These are phyloP conservation scores for Phyllostomus discolor DNA, from an alignment of 2,113 vertebrate species.

Conservation along the genomic window DNA sequence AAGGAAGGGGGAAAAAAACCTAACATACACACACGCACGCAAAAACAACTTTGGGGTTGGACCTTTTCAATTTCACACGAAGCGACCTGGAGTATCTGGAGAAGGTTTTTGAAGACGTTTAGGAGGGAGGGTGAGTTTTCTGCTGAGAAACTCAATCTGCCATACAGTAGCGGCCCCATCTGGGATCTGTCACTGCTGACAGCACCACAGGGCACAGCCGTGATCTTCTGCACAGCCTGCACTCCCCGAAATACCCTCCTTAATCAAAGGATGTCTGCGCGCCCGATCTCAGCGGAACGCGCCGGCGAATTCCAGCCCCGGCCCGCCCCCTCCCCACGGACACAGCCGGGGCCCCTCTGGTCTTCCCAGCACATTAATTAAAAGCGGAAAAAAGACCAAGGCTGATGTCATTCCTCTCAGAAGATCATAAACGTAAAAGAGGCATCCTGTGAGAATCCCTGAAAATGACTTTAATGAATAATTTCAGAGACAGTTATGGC, in stretches of 20 bases:
- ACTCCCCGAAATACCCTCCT: slow-evolving; percentile 81
- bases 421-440: slow-evolving; percentile 70
- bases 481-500: slow-evolving; percentile 81
- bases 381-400: slow-evolving; percentile 49
- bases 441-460: slow-evolving; percentile 65
- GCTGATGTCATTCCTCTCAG: slow-evolving; percentile 66
- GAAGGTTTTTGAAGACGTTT: slow-evolving; percentile 86
- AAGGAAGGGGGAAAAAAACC: background rate
- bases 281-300: slow-evolving; percentile 57
- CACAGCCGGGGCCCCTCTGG: background rate
- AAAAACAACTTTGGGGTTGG: slow-evolving; percentile 52
- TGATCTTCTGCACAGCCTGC: slow-evolving; percentile 84
- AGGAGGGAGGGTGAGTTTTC: slow-evolving; percentile 83
- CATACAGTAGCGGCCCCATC: slow-evolving; percentile 92
- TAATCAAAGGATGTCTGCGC: slow-evolving; percentile 75
- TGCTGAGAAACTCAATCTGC: slow-evolving; percentile 91
- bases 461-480: slow-evolving; percentile 82
- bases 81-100: slow-evolving; percentile 81
- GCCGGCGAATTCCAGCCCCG: background rate
- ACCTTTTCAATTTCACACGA: slow-evolving; percentile 74
- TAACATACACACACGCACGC: background rate
- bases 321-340: background rate
- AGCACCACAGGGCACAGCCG: slow-evolving; percentile 87
- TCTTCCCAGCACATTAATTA: slow-evolving; percentile 40
- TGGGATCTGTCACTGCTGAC: slow-evolving; percentile 93